Base-by-base conservation (phyloP, 2,113 vertebrate genomes). In the Microtus richardsoni region DNA sequence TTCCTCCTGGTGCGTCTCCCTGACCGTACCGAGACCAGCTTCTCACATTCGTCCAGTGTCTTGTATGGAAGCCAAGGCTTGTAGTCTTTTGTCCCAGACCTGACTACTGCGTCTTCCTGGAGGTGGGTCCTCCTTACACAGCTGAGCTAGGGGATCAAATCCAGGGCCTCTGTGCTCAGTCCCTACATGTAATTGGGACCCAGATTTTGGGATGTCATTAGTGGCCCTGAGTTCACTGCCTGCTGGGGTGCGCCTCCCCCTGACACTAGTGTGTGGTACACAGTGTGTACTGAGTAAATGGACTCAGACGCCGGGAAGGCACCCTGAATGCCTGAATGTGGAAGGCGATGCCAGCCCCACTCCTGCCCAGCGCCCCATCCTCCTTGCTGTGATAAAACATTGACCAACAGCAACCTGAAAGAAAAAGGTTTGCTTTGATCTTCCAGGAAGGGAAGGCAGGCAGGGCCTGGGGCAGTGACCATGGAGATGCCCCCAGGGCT, bases 281-380 rank as follows among this genome's bases (percentile, higher is more conserved):
- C 8, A 11, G 39, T 7, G 0, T 0, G 39, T 14, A 7, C 1
- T 0, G 22, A 11, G n/a, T 41, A 11, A 44, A 8, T 28, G 54
- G 49, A 24, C 6, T 2, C 60, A 1, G 21, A 52, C n/a, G 9
- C 30, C 11, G 60, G 58, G 47, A 26, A 68, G 73, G 19, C 26
- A 21, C 13, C 58, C 58, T 58, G 58, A 21, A 58, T 21, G 19
- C 58, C 30, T 7, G 9, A 33, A 1, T 16, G 7, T 44, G 19
- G 14, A 41, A 24, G 19, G 64, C 24, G 19, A 21, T 28, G 58
- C 17, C 10, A 36, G 26, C 73, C 30, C 74, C 10, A 28, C 41
- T 74, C 6, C 58, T 58, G 17, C 19, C 54, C 17, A 58, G 17
- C 17, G 16, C 54, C 16, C 49, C 49, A 49, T 74, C 58, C 58